Conservation (phyloP, 1,140 invertebrate species). For the Coptotermes formosanus region DNA sequence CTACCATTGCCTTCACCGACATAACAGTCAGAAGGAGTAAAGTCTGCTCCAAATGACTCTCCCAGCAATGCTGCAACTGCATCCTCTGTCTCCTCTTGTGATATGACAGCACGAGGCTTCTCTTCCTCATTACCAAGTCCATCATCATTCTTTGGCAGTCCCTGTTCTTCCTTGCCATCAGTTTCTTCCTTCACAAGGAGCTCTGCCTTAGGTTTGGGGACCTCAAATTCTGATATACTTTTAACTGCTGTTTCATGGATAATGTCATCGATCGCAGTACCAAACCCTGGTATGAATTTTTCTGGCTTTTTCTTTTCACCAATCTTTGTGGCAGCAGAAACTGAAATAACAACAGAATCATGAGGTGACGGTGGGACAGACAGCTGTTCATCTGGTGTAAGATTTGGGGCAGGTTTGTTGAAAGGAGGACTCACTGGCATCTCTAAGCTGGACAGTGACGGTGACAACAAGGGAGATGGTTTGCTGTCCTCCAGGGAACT, state of each 20-base stretch:
- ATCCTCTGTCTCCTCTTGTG: constrained; percentile 87
- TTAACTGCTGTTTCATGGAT: constrained; percentile 79
- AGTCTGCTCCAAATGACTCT: constrained; percentile 72
- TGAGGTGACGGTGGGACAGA: neutral
- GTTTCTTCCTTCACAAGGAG: neutral
- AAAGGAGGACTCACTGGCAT: neutral
- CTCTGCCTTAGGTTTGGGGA: constrained; percentile 18
- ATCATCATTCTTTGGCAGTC: constrained; percentile 44
- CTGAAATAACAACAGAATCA: neutral
- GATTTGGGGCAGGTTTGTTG: neutral
- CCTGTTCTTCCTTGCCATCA: neutral
- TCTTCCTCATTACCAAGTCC: constrained; percentile 56
- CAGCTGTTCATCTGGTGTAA: neutral
- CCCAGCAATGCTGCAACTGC: constrained; percentile 83
- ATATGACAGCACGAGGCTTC: constrained; percentile 79
- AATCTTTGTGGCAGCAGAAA: constrained; percentile 36
- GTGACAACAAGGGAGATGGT: constrained; percentile 21
- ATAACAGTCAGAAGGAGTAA: constrained; percentile 50
- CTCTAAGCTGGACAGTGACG: constrained; percentile 26
- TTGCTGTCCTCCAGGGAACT: constrained; percentile 14
- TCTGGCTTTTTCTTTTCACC: constrained; percentile 45
- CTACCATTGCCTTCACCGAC: constrained; percentile 39
- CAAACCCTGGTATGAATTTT: constrained; percentile 68
- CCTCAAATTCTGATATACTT: constrained; percentile 63
- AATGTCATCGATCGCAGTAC: constrained; percentile 64